Evolutionary conservation across 2,113 vertebrate genomes (phyloP), one percentile per base, ranked within the genome.

Genomic region (Cisticola juncidis): DNA sequence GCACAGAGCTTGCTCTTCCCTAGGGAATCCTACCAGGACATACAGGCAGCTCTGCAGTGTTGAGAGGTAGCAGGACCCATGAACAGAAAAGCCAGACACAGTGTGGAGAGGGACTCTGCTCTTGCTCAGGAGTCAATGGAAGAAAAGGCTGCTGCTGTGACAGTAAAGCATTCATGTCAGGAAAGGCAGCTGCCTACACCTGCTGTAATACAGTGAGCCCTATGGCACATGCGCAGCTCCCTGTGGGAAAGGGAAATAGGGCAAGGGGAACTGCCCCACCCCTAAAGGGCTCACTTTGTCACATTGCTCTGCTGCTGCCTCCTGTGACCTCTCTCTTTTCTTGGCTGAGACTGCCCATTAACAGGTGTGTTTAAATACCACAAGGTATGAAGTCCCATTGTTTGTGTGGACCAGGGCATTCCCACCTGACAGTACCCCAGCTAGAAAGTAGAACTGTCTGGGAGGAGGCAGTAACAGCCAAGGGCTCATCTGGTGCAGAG

Each of bases 71-170:
- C 4, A 3, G 62, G 69, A 81, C 35, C 56, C 58, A 45, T 53
- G 36, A 86, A 47, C 62, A 81, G 71, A 51, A 90, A 69, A 82
- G 54, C n/a, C 81, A 81, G 77, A 65, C 5, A 62, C 13, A 26
- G 1, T 23, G 33, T 24, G 19, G 60, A 77, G 25, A 58, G 28
- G 47, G 56, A 42, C 14, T 20, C 24, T 66, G 36, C 36, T 87
- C 23, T 65, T 0, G 0, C 19, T 71, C 28, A 1, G 6, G 29
- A 9, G 14, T 42, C 42, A 65, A 4, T 3, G 3, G 38, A 40
- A 89, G 36, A 68, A 93, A 71, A 92, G 40, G 64, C 73, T 81
- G 58, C 48, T 86, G 62, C 66, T 33, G 40, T 56, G 40, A 29
- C 26, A 29, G 47, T 40, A 45, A 80, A 77, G 31, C 4, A 1